Percentiles rank a stretch among this genome's conserved stretches.
phyloP scores from a whole-genome alignment of 2,888 invertebrate genomes.

The Caenorhabditis auriculariae region DNA sequence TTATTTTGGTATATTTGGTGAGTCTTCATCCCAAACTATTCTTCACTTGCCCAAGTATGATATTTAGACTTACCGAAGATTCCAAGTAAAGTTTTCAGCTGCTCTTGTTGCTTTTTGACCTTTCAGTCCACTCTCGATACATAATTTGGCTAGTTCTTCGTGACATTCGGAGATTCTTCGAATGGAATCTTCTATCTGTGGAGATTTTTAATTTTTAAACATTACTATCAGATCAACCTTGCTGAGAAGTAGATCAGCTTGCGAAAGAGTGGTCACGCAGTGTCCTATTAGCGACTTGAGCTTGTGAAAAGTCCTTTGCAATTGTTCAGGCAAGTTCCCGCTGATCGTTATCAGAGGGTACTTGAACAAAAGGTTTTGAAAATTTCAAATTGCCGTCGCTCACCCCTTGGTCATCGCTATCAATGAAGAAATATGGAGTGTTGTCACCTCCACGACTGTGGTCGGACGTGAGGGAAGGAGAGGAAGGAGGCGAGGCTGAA shows the following conservation, averaged over 20 bases:
- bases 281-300: constrained; percentile 48
- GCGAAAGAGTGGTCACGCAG: constrained; percentile 39
- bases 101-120: constrained; percentile 66
- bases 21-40: too few relatives aligned
- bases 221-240: constrained; percentile 24
- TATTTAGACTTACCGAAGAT: constrained; percentile 19
- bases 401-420: constrained; percentile 46
- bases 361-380: constrained; percentile 45
- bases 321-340: constrained; percentile 57
- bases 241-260: constrained; percentile 42
- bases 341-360: constrained; percentile 41
- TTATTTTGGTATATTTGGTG: too few relatives aligned
- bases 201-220: neutral
- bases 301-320: constrained; percentile 55
- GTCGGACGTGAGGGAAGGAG: constrained; percentile 30
- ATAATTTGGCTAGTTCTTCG: constrained; percentile 66
- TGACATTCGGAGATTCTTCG: constrained; percentile 64
- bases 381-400: constrained; percentile 2
- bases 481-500: constrained; percentile 50
- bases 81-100: constrained; percentile 43
- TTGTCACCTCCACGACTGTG: constrained; percentile 7
- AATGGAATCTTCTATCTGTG: constrained; percentile 59
- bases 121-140: constrained; percentile 66
- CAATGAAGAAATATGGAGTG: constrained; percentile 43
- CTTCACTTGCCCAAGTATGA: neutral